Evolutionary conservation across 2,797 vertebrate genomes (phyloP).

Genomic region (Eurystomus glaucurus): DNA sequence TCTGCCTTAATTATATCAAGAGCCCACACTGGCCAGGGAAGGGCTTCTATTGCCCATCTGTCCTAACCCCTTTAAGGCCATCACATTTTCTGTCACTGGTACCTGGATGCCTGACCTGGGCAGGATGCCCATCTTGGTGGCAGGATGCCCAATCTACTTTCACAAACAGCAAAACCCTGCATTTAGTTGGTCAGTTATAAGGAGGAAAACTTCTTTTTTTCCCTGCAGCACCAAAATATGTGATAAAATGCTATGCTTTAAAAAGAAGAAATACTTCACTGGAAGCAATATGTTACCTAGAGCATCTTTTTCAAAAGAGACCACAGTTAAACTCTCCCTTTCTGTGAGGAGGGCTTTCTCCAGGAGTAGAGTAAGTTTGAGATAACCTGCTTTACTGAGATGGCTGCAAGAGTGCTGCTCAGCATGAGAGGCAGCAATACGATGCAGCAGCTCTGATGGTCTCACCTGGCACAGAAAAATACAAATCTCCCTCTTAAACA

Average conservation of each 20-base stretch:
- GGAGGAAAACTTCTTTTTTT: background rate
- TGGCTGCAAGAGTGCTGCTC: no score
- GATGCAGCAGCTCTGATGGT: background rate
- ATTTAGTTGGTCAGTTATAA: background rate
- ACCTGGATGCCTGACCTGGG: background rate
- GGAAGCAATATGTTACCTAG: background rate
- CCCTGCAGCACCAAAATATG: background rate
- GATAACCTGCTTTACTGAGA: background rate
- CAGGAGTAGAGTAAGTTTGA: background rate
- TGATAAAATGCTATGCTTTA: background rate
- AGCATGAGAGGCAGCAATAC: background rate
- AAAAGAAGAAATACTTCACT: background rate
- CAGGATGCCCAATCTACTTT: background rate
- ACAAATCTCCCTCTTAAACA: background rate
- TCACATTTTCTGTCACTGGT: background rate
- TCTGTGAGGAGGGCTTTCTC: background rate
- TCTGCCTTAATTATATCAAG: background rate
- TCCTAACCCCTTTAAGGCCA: background rate
- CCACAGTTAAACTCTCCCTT: background rate
- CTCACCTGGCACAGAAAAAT: background rate
- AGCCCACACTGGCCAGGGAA: fast-evolving
- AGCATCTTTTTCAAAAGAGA: background rate
- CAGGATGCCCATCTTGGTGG: background rate
- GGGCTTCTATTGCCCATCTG: background rate
- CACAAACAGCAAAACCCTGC: background rate